Evolutionary conservation across 92 coral and sea anemone genomes (phyloP), one percentile per base, ranked within the genome.

Genomic region (Zoanthus gigantus): DNA sequence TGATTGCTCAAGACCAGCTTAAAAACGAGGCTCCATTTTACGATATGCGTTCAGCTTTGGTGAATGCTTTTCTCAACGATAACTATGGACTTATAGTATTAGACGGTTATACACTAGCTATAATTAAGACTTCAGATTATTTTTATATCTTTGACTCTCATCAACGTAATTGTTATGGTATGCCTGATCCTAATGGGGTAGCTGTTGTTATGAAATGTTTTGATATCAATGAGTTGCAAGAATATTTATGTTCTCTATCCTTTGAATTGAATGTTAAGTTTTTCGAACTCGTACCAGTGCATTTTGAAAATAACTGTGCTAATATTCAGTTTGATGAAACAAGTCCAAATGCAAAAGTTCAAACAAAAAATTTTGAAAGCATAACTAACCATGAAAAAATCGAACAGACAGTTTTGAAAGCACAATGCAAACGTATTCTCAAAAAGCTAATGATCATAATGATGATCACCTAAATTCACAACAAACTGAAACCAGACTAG

Each of bases 141-240:
- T 18, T 75, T 50, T 75, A 75, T 75, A 17, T 75, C 11, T 74
- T 75, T 75, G 79, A 75, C 53, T 47, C 61, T 42, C 79, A 75
- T 75, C 57, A 48, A 75, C 60, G 79, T 75, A 75, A 48, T 75
- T 75, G 57, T 75, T 42, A 34, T 75, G 79, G 79, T 75, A 75
- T 75, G 79, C 79, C 79, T 75, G 79, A 75, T 75, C 79, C 79
- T n/a, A 75, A 75, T 75, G 79, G 79, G 23, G 53, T 50, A 42
- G 79, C 79, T 75, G 58, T 75, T 12, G 79, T 75, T 75, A 75
- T 75, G 79, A 75, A 75, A 75, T 75, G 53, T 75, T 48, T 50
- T 47, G 79, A 75, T 75, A 75, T 75, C 53, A 50, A 75, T 46
- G 63, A 48, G 46, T 50, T 75, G 28, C 31, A 75, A 75, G 57